Evolutionary conservation across 2,113 vertebrate species (phyloP), one percentile per base, ranked within the genome.

Genomic region (Tenrec ecaudatus): DNA sequence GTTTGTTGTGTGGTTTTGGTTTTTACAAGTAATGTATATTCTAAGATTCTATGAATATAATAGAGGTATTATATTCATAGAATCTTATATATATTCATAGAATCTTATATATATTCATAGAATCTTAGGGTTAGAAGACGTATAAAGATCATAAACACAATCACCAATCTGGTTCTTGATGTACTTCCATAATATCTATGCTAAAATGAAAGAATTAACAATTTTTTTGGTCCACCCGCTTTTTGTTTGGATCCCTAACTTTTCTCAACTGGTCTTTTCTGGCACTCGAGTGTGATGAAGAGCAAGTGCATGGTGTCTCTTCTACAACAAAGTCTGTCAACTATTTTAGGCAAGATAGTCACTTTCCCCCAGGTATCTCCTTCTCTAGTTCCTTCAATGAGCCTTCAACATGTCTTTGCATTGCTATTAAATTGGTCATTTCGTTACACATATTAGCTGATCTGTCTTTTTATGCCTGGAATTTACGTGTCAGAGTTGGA

Each of bases 391-490:
- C 33, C 60, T 85, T 83, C 36, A 57, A 4, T 29, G 71, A 92
- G 31, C 2, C 4, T 17, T 92, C 38, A 17, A 57, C 11, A 2
- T 43, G 58, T 53, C 43, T 90, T 71, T 58, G 20, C 43, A 15
- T 85, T 77, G 66, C 40, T 17, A 22, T 85, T 87, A 80, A 40
- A 14, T 11, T 53, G 19, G 15, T 81, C 43, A 66, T 80, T 76
- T n/a, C n/a, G 73, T 90, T 84, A 60, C 68, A 88, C 81, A 76
- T 69, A 38, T 17, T 23, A 89, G 83, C 73, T 77, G 17, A 17
- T 69, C 80, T 78, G 20, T 23, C 22, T 71, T 90, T 88, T 76
- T 38, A 53, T 80, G 36, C 79, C 19, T 53, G 9, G 38, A 43
- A 20, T 20, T 53, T 53, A 53, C 11, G 47, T 53, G 47, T 80